Percentiles rank a stretch among this genome's conserved stretches.
Evolutionary conservation across 2,113 vertebrate species (phyloP).

Genomic region (Hyaena hyaena): DNA sequence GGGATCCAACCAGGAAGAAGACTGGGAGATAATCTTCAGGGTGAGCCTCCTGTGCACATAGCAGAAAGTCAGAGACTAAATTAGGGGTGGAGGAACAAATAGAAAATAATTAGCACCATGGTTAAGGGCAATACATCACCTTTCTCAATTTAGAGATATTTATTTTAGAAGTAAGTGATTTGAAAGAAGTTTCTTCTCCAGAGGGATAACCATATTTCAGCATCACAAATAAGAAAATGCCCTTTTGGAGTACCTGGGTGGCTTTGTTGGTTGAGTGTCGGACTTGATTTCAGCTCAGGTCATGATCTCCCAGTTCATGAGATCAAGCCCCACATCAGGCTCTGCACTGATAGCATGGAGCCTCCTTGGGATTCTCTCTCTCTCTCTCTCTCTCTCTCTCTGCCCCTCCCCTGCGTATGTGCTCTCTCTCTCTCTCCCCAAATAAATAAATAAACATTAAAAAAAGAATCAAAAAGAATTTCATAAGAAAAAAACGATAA

Average conservation of each 20-base stretch:
- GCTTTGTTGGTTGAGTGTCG: no score
- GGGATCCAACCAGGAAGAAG: background rate
- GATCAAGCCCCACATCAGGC: no score
- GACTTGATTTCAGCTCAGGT: no score
- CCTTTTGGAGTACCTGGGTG: background rate
- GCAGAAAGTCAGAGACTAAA: background rate
- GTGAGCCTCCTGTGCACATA: background rate
- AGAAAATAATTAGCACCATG: background rate
- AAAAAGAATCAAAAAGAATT: no score
- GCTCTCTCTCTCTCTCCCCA: no score
- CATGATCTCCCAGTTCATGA: no score
- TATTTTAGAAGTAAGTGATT: conserved; percentile 18
- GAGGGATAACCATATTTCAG: background rate
- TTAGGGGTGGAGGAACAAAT: background rate
- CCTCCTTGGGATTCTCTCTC: no score
- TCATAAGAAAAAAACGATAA: background rate
- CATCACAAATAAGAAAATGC: background rate
- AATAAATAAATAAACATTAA: no score
- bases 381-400: no score
- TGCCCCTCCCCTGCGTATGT: no score
- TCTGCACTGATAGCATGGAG: no score
- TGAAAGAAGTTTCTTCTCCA: background rate
- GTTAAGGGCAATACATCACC: background rate
- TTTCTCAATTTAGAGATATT: background rate
- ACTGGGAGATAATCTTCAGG: background rate